These are phyloP conservation scores for Deilephila porcellus DNA, from an alignment of 2,888 invertebrate species.

Conservation along the genomic window DNA sequence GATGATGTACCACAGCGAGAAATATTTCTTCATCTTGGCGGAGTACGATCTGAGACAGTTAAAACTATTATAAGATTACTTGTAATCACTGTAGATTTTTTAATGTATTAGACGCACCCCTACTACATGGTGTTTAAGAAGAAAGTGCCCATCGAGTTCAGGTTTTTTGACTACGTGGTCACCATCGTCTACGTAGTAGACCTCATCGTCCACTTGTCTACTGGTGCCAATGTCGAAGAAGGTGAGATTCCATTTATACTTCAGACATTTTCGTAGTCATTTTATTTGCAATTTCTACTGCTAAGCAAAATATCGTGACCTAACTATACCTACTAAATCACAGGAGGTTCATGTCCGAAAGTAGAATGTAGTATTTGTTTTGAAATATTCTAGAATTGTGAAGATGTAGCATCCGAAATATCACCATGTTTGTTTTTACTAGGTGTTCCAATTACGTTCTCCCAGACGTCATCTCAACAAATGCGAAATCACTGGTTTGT, in stretches of 20 bases:
- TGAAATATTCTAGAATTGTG: neutral
- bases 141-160: constrained; percentile 55
- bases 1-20: too few species aligned
- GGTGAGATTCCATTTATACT: constrained; percentile 46
- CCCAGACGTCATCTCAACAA: constrained; percentile 72
- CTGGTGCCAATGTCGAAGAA: constrained; percentile 72
- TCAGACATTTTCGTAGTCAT: too few species aligned
- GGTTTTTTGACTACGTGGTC: constrained; percentile 65
- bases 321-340: neutral
- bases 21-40: too few species aligned
- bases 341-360: too few species aligned
- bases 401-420: neutral
- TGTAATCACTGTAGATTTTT: neutral
- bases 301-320: neutral
- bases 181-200: constrained; percentile 61
- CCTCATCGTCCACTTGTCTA: constrained; percentile 66
- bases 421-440: neutral
- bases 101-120: constrained; percentile 58
- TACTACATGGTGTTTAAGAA: constrained; percentile 64
- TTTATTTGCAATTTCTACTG: too few species aligned
- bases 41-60: too few species aligned
- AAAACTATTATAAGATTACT: too few species aligned
- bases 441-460: constrained; percentile 73
- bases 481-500: constrained; percentile 68
- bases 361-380: too few species aligned